Evolutionary conservation across 35 echinoderm and acorn worm species (phyloP).

Genomic region (Lytechinus variegatus): DNA sequence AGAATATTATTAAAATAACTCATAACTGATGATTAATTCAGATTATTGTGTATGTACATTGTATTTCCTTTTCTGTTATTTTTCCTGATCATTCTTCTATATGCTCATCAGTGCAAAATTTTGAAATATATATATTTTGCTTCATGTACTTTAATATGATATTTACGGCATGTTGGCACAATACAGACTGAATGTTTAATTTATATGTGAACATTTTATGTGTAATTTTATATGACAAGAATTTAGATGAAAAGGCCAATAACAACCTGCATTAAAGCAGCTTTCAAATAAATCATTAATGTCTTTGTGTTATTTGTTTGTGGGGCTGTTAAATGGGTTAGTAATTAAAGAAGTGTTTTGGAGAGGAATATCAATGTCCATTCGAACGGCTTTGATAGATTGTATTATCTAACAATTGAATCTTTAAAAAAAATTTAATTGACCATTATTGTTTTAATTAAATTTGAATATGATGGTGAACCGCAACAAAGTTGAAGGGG

Average conservation of each 20-base stretch:
- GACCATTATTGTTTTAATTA: too few relatives aligned
- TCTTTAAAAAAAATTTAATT: too few relatives aligned
- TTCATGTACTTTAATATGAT: not conserved
- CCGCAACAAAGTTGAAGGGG: too few relatives aligned
- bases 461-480: too few relatives aligned
- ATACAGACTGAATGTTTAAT: not conserved
- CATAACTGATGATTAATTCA: not conserved
- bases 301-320: not conserved
- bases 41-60: not conserved
- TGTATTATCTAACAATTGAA: too few relatives aligned
- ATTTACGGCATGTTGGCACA: not conserved
- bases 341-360: too few relatives aligned
- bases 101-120: not conserved
- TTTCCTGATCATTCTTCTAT: not conserved
- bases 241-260: not conserved
- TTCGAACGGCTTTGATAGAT: too few relatives aligned
- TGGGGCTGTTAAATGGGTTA: not conserved
- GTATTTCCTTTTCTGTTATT: not conserved
- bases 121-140: slow-evolving; percentile 21
- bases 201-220: not conserved
- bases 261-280: slow-evolving; percentile 1
- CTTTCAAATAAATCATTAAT: not conserved
- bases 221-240: not conserved
- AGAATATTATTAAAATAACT: not conserved
- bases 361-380: too few relatives aligned